Evolutionary conservation across 2,113 vertebrate species (phyloP), one percentile per base, ranked within the genome.

Genomic region (Tychaedon coryphoeus): DNA sequence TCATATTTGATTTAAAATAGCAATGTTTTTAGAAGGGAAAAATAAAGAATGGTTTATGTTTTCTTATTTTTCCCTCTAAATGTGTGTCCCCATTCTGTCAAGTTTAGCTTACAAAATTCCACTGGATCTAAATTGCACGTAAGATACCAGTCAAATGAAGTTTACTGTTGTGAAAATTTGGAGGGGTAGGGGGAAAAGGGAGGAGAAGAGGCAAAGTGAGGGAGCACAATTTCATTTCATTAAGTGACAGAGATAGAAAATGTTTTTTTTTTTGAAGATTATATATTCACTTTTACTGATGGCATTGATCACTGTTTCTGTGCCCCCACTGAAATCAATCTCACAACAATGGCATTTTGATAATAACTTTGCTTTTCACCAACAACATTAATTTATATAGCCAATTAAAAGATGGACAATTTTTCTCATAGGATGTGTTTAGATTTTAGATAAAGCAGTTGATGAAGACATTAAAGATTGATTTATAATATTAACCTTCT

Each of bases 51-150:
- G 8, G 2, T 57, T 5, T 22, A 50, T 58, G 29, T 10, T 22
- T 28, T 65, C 9, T 40, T 74, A 45, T 80, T 45, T 73, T 14
- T 14, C 8, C 16, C 4, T 61, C 14, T 42, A 69, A 74, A 65
- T 65, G 13, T 12, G 1, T 78, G 88, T 69, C 90, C 90, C 29
- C 56, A 69, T 95, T 92, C 92, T 94, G 93, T 94, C 88, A 95
- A 75, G 12, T 53, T 56, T 31, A 34, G 5, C 34, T 54, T 77
- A 48, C 15, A 50, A 34, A 88, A 73, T 67, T 74, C 43, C 60
- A 1, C 36, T 51, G 7, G 31, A 79, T 85, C 74, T 14, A 64
- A 40, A 51, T 28, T 47, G 34, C 23, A 22, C 17, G 3, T 62
- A 51, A 50, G 19, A 74, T 79, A 60, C 8, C 40, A 73, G 33